A percentile compares a stretch with the other conserved stretches of the same genome.
phyloP scores from a whole-genome alignment of 2,888 invertebrate species.

The Onchidella celtica region DNA sequence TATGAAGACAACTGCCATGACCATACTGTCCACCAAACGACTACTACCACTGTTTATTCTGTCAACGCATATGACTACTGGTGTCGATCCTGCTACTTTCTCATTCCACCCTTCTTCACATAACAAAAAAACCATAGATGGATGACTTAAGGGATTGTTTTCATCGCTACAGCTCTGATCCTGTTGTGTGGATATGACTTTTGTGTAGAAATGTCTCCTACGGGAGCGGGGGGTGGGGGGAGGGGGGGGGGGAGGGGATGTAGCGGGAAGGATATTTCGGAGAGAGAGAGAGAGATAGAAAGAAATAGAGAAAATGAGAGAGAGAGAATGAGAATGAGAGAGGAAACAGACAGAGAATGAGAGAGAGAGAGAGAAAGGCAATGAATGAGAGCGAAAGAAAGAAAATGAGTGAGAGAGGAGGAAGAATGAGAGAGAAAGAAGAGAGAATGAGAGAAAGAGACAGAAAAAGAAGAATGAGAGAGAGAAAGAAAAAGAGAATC shows the following conservation, averaged over 20 bases:
- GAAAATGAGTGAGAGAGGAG: background rate
- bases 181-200: too few relatives aligned
- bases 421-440: background rate
- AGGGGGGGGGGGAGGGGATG: background rate
- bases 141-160: too few relatives aligned
- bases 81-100: too few relatives aligned
- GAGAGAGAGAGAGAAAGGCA: conserved; percentile 2
- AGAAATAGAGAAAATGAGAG: background rate
- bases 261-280: background rate
- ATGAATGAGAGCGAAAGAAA: background rate
- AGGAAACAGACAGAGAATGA: background rate
- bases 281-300: background rate
- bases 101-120: too few relatives aligned
- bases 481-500: background rate
- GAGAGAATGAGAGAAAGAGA: conserved; percentile 10
- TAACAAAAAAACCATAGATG: too few relatives aligned
- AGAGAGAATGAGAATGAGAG: background rate
- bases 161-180: too few relatives aligned
- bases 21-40: too few relatives aligned
- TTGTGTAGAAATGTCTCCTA: too few relatives aligned
- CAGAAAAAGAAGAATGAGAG: background rate
- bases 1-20: too few relatives aligned
- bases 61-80: too few relatives aligned
- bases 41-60: too few relatives aligned
- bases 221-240: background rate